These are phyloP conservation scores for Pseudorasbora parva DNA, from an alignment of 2,113 vertebrate species.

Conservation along the genomic window DNA sequence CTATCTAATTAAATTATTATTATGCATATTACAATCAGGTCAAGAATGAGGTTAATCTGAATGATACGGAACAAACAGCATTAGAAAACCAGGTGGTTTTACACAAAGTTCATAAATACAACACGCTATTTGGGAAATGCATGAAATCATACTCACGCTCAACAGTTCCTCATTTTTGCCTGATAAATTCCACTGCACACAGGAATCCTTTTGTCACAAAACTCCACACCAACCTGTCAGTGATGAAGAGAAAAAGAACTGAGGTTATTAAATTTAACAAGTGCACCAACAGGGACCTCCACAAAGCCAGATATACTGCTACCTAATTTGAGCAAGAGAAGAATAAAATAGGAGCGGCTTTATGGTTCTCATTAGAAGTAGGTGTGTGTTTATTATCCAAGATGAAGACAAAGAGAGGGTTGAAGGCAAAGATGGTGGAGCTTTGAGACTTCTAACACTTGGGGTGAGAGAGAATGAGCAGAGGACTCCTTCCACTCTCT, in stretches of 20 bases:
- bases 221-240: slow-evolving; percentile 19
- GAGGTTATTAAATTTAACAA: slow-evolving; percentile 45
- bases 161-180: slow-evolving; percentile 42
- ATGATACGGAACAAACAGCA: not conserved
- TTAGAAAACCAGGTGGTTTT: slow-evolving; percentile 20
- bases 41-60: slow-evolving; percentile 33
- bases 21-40: slow-evolving; percentile 21
- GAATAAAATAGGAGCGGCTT: slow-evolving; percentile 15
- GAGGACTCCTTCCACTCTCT: not conserved
- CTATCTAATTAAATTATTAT: slow-evolving; percentile 16
- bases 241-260: slow-evolving; percentile 31
- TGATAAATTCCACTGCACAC: slow-evolving; percentile 36
- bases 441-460: slow-evolving; percentile 17
- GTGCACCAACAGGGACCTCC: slow-evolving; percentile 20
- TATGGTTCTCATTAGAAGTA: slow-evolving; percentile 40
- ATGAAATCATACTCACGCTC: slow-evolving; percentile 35
- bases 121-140: slow-evolving; percentile 35
- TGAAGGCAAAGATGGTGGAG: not conserved
- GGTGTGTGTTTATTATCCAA: slow-evolving; percentile 19
- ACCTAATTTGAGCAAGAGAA: slow-evolving; percentile 40
- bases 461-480: slow-evolving; percentile 10
- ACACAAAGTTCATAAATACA: slow-evolving; percentile 16
- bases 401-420: not conserved
- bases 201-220: slow-evolving; percentile 34
- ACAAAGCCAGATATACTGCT: slow-evolving; percentile 22